Base-by-base conservation (phyloP, 2,113 vertebrate species). In the Myotis brandtii region DNA sequence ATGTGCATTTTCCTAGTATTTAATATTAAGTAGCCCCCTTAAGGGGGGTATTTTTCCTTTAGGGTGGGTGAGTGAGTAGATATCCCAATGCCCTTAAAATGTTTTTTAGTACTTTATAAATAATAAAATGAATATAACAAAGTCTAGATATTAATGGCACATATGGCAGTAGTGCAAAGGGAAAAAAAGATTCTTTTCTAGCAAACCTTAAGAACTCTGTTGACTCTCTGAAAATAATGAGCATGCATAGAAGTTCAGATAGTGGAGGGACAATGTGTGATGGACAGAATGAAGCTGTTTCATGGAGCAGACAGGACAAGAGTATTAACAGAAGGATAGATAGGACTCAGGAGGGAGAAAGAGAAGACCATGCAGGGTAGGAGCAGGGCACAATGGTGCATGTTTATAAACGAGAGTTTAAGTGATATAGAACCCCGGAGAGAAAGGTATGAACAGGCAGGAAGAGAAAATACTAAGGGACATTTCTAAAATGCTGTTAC, bases 381-480 rank as follows among this genome's bases (percentile, higher is more conserved):
- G 7, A 18, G 6, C 6, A 30, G 17, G 12, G 3, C 1, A 34
- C 20, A 40, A n/a, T 4, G 52, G 27, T 46, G 0, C 18, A 5
- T 34, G 52, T 83, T 21, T 43, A 66, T 30, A 34, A 84, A 66
- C 11, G 54, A 17, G 27, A n/a, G 6, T 6, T 12, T 9, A 20
- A 62, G 23, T 9, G 37, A 16, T 1, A 25, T 5, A 10, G 3
- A 34, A 3, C 2, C 6, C 12, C 13, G 14, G 40, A 83, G 46
- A 52, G 43, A 73, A 20, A 37, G 9, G 6, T 11, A 6, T 32
- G 27, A n/a, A 37, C 23, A 52, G 27, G 25, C 3, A 75, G 30
- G 50, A 9, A 50, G 23, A 56, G 43, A 52, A 86, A 89, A 34
- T 56, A 34, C 13, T 59, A 64, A 62, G 20, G 46, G 54, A 72